A percentile compares a stretch with the other conserved stretches of the same genome.
These are phyloP conservation scores for Melopsittacus undulatus DNA, from an alignment of 2,797 vertebrate species.

Conservation along the genomic window DNA sequence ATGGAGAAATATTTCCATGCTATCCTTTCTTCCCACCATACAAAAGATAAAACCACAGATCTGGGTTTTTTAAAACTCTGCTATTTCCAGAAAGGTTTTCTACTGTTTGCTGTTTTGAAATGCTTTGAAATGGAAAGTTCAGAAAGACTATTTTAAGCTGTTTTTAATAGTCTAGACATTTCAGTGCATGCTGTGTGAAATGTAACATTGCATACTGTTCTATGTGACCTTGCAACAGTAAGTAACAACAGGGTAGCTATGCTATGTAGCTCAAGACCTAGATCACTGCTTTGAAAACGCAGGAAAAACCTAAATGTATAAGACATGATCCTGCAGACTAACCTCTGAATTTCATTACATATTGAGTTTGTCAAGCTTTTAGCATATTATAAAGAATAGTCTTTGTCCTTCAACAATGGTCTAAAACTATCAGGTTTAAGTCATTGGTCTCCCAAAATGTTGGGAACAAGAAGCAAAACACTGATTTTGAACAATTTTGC, in stretches of 20 bases:
- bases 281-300: background rate
- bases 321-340: background rate
- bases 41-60: background rate
- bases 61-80: background rate
- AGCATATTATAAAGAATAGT: background rate
- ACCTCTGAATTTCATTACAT: background rate
- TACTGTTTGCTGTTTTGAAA: background rate
- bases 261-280: background rate
- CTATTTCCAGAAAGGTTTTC: background rate
- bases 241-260: background rate
- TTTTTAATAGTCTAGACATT: background rate
- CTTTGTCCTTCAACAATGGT: background rate
- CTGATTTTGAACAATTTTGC: rapidly evolving
- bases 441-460: rapidly evolving
- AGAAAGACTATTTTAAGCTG: background rate
- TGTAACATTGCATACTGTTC: background rate
- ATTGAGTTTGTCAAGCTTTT: background rate
- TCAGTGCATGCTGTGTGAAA: background rate
- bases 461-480: background rate
- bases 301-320: background rate
- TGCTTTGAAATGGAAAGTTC: background rate
- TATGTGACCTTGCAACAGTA: background rate
- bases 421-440: background rate
- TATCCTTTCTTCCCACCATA: background rate
- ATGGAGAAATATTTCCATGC: rapidly evolving